Conservation (phyloP, 2,888 invertebrate species). For the Orgyia antiqua region DNA sequence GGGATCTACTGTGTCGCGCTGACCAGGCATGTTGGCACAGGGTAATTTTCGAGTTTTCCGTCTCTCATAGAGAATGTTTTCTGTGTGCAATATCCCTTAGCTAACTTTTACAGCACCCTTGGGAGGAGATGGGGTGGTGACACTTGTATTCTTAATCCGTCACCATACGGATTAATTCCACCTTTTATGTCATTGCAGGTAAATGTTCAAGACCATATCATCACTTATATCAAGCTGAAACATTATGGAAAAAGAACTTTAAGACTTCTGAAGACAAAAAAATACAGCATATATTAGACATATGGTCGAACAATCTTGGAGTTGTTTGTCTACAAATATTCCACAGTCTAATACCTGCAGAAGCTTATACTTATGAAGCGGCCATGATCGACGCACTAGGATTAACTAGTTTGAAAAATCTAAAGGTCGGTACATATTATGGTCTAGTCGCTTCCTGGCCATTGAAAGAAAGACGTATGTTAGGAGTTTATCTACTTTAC, state of each 20-base stretch:
- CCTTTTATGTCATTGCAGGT: too few species aligned
- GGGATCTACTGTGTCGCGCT: too few species aligned
- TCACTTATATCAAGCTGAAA: conserved; percentile 93
- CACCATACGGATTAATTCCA: too few species aligned
- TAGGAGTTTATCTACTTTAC: conserved; percentile 88
- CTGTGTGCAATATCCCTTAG: too few species aligned
- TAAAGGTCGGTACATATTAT: conserved; percentile 89
- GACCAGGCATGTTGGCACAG: too few species aligned
- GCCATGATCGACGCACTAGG: conserved; percentile 95
- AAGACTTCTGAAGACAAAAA: conserved; percentile 76
- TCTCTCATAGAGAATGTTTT: too few species aligned
- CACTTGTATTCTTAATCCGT: too few species aligned
- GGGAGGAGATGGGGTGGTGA: too few species aligned
- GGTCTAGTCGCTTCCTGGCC: conserved; percentile 87
- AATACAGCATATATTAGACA: conserved; percentile 87
- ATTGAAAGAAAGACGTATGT: conserved; percentile 80
- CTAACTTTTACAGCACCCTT: too few species aligned
- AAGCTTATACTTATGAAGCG: conserved; percentile 96
- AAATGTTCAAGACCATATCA: conserved; percentile 92
- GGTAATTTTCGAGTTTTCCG: too few species aligned
- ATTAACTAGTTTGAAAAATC: conserved; percentile 85
- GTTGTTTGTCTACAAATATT: conserved; percentile 95
- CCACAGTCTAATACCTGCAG: conserved; percentile 92
- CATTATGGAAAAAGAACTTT: conserved; percentile 76
- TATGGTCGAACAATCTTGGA: conserved; percentile 90